phyloP scores from a whole-genome alignment of 2,797 vertebrate genomes.

The Sebastolobus alascanus region DNA sequence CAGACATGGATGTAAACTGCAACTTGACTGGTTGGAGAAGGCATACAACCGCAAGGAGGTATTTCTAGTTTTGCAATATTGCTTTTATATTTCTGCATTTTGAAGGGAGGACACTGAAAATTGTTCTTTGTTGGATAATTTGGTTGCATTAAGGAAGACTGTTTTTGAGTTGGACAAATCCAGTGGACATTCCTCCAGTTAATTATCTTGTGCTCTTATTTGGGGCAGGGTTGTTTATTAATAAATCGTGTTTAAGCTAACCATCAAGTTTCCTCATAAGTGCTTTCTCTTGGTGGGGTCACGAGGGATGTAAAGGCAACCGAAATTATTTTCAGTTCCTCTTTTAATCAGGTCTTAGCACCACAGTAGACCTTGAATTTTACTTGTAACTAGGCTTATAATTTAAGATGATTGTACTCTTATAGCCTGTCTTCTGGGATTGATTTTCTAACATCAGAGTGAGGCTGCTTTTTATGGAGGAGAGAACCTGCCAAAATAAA shows the following conservation, averaged over 20 bases:
- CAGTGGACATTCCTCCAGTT: not conserved
- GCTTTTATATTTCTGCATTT: not conserved
- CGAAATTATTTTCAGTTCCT: not conserved
- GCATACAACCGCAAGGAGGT: too few species aligned
- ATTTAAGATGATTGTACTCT: not conserved
- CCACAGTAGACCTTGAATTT: not conserved
- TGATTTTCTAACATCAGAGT: not conserved
- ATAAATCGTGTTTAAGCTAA: not conserved
- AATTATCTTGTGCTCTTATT: not conserved
- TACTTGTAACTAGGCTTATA: not conserved
- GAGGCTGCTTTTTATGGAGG: not conserved
- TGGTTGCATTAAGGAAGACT: not conserved
- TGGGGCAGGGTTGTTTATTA: not conserved
- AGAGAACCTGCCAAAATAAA: too few species aligned
- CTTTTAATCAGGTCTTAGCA: not conserved
- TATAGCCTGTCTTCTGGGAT: not conserved
- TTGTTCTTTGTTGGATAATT: not conserved
- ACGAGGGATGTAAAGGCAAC: not conserved
- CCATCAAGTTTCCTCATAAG: not conserved
- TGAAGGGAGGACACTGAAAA: not conserved
- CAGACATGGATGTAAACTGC: too few species aligned
- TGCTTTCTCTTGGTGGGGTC: not conserved
- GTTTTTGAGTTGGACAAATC: not conserved
- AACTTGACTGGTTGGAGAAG: too few species aligned
- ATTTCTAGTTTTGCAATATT: too few species aligned